Base-by-base conservation (phyloP, 64 coral and sea anemone genomes). In the Cladopsammia gracilis region DNA sequence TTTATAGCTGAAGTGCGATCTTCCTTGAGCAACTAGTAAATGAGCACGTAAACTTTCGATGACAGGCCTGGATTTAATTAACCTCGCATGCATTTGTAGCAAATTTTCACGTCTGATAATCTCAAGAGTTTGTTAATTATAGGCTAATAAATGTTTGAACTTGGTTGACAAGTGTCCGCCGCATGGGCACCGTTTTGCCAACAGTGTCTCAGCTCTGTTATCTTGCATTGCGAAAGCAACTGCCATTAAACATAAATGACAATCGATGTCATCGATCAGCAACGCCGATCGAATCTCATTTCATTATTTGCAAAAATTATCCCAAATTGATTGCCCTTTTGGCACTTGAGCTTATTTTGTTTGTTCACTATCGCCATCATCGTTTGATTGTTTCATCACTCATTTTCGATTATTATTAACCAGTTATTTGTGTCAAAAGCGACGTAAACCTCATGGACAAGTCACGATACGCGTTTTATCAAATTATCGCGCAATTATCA, bases 361-460 rank as follows among this genome's bases (percentile, higher is more conserved):
- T 84, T 84, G 10, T 43, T 3, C 45, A 25, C 62, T 66, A 13
- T 67, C 19, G 60, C 80, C 80, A 62, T 84, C 80, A 84, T 67
- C 62, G 20, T 84, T 84, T 50, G 45, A 84, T 68, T 84, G 80
- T 84, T 68, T 84, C 46, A 84, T 84, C 60, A 67, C 62, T 84
- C 80, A 84, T 12, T 84, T 25, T 84, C 62, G 45, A 68, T 67
- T 62, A 84, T 84, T 68, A 84, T 84, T 84, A 66, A 84, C 80
- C 47, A 45, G 59, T 84, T 65, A 84, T 84, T 84, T 84, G 44
- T 68, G 80, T 67, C 80, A 84, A 84, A 67, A 67, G 80, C 49
- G 67, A 67, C 43, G 34, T 68, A 67, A 23, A 66, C 62, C 19
- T 84, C 62, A 24, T 5, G 72, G 61, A 16, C 61, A 50, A 84